Percentiles rank a stretch among this genome's conserved stretches.
Conservation (phyloP, 2,113 vertebrate species). For the Tragelaphus strepsiceros region DNA sequence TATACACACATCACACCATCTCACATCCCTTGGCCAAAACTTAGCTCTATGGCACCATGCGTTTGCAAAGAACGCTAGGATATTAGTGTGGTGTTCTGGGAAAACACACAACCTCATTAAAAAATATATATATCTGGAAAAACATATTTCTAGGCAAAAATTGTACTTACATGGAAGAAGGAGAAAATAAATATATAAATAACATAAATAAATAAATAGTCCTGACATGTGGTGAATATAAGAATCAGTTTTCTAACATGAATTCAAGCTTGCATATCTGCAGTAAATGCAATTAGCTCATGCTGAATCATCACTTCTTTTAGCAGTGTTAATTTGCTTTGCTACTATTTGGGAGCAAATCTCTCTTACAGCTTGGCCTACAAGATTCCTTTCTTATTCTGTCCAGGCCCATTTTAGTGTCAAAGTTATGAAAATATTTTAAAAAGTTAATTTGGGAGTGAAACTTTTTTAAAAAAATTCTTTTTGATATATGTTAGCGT, state of each 20-base stretch:
- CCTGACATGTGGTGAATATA: neutral
- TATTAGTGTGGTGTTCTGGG: neutral
- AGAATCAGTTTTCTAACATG: neutral
- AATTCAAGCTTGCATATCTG: neutral
- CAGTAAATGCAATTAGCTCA: neutral
- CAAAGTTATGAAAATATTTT: neutral
- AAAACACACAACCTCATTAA: neutral
- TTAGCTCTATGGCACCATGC: neutral
- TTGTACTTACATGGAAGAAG: neutral
- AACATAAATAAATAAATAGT: neutral
- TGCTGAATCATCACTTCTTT: neutral
- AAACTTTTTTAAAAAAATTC: neutral
- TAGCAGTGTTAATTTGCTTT: neutral
- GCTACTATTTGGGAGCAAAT: neutral
- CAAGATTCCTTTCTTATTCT: neutral
- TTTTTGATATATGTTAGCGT: neutral
- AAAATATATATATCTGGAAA: neutral
- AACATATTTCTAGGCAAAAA: neutral
- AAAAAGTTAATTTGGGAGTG: neutral
- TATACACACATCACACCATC: neutral
- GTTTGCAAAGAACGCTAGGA: neutral
- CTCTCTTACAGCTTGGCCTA: neutral
- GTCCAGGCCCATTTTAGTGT: neutral
- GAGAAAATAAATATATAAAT: neutral
- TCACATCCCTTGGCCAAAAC: neutral